phyloP scores from a whole-genome alignment of 2,797 vertebrate species.

The Brachyrhaphis roseni region DNA sequence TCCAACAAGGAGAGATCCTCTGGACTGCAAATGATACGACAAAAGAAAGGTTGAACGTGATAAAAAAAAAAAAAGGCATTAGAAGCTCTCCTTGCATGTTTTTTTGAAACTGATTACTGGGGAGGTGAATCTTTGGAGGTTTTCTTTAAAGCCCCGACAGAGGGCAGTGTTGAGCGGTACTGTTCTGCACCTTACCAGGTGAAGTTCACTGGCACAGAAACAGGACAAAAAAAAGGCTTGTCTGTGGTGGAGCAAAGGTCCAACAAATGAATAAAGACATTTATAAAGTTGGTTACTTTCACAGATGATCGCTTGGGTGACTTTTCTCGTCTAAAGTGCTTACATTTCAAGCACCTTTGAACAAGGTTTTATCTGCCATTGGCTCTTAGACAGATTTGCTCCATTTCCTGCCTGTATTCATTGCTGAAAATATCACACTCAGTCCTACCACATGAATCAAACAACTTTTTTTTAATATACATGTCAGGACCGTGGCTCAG shows the following conservation, averaged over 20 bases:
- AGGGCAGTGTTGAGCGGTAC: slow-evolving; percentile 79
- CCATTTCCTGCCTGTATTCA: slow-evolving; percentile 1
- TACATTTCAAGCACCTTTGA: slow-evolving; percentile 38
- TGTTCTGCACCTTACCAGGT: slow-evolving; percentile 62
- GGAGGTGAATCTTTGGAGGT: slow-evolving; percentile 28
- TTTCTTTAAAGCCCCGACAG: slow-evolving; percentile 55
- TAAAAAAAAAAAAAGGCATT: neutral
- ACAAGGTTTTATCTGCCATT: slow-evolving; percentile 36
- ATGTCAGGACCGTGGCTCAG: neutral
- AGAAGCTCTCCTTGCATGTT: neutral
- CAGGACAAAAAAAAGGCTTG: neutral
- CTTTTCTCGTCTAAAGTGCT: slow-evolving; percentile 15
- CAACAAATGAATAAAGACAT: neutral
- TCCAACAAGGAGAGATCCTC: neutral
- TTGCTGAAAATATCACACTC: slow-evolving; percentile 21
- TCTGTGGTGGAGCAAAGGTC: slow-evolving; percentile 2
- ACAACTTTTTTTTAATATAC: neutral
- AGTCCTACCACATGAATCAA: slow-evolving; percentile 25
- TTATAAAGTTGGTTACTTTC: neutral
- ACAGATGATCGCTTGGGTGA: slow-evolving; percentile 11
- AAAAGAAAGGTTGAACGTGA: neutral
- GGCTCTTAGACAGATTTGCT: slow-evolving; percentile 19
- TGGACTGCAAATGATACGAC: neutral
- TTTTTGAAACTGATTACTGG: slow-evolving; percentile 15
- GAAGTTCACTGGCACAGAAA: slow-evolving; percentile 30